Evolutionary conservation across 1,140 invertebrate species (phyloP).

Genomic region (Battus philenor): DNA sequence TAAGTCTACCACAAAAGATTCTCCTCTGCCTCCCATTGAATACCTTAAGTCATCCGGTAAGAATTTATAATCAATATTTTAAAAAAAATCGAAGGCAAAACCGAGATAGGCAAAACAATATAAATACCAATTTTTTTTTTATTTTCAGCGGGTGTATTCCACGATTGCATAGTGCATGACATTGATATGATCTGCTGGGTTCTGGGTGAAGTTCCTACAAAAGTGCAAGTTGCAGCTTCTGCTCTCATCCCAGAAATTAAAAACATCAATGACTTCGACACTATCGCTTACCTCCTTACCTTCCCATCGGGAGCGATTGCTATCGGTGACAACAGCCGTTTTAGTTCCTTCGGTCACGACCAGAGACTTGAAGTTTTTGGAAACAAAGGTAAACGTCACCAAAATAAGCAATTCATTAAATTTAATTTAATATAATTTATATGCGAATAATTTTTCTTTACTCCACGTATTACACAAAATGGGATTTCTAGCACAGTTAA

Average conservation of each 20-base stretch:
- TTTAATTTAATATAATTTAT: no score
- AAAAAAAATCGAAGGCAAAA: no score
- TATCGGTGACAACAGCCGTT: constrained; percentile 80
- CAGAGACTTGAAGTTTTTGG: constrained; percentile 85
- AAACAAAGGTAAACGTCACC: constrained; percentile 64
- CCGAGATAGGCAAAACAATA: no score
- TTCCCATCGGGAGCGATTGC: constrained; percentile 81
- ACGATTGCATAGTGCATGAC: constrained; percentile 85
- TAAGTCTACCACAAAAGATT: constrained; percentile 80
- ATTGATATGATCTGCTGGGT: constrained; percentile 80
- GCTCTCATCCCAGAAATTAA: constrained; percentile 79
- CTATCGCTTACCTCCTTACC: constrained; percentile 78
- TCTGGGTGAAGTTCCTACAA: constrained; percentile 78
- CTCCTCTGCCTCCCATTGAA: constrained; percentile 77
- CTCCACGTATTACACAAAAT: no score
- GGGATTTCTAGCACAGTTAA: no score
- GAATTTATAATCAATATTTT: constrained; percentile 3
- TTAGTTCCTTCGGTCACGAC: constrained; percentile 82
- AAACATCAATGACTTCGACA: constrained; percentile 80
- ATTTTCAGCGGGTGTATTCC: constrained; percentile 81
- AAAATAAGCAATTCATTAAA: no score
- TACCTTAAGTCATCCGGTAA: constrained; percentile 80
- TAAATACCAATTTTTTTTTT: neutral
- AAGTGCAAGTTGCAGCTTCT: constrained; percentile 75
- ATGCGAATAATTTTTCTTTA: no score